Base-by-base conservation (phyloP, 2,888 invertebrate genomes). In the Sisyra nigra region DNA sequence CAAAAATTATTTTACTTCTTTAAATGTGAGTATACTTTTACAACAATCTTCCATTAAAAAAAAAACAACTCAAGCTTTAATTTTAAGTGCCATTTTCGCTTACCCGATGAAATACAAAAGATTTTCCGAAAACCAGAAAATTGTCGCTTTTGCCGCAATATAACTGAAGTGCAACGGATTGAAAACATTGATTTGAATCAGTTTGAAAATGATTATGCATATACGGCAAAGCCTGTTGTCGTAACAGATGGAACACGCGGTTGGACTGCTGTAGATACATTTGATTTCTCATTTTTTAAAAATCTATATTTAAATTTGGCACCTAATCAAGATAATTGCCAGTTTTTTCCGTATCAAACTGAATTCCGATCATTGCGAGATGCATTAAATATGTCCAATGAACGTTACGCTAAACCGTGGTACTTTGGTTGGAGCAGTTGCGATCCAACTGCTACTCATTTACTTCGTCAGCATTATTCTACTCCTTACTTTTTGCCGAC, bases 341-440 rank as follows among this genome's bases (percentile, higher is more conserved):
- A 93, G 60, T 96, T 92, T 63, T 88, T 96, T 57, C 87, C 93
- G 0, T 96, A 96, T 61, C 77, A 85, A 62, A 92, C 92, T 0
- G 84, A 86, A 30, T 84, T 94, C 54, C 66, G 64, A 24, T 78
- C 74, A 37, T 67, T 96, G 1, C 67, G 70, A 40, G 85, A 94
- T 47, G 91, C 88, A 1, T 77, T 96, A 49, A 69, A 72, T 42
- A 92, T 93, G 88, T 75, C 76, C 24, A 62, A 65, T 7, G 70
- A 71, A 5, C 67, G 91, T 11, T 15, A 24, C 19, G 63, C 66
- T 17, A 50, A 58, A 18, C 65, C 69, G 1, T 72, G 72, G 72
- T 80, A 80, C 54, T 72, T 80, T 34, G 80, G 80, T 2, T 80
- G 94, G 94, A 93, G 92, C 59, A 94, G 94, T 55, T 96, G 96